Conservation (phyloP, 92 coral and sea anemone genomes). For the Epizoanthus illoricatus region DNA sequence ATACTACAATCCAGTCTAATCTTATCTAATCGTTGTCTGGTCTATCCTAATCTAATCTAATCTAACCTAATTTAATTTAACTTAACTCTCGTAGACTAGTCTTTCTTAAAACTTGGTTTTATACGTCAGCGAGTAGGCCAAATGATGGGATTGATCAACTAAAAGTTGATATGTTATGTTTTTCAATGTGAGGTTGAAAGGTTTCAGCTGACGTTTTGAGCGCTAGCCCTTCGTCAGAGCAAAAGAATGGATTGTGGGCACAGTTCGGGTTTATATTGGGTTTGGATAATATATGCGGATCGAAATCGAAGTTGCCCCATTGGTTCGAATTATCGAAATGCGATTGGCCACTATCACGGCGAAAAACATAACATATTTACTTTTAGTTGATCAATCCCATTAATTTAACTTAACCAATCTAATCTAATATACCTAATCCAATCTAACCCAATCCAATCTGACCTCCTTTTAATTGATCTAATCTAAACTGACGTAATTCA, state of each 20-base stretch:
- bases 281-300: not conserved
- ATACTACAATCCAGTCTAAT: not conserved
- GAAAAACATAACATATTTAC: no score
- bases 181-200: no score
- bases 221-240: no score
- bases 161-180: no score
- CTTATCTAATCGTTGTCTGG: not conserved
- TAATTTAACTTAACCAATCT: not conserved
- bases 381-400: no score
- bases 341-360: not conserved
- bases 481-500: not conserved
- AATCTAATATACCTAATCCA: not conserved
- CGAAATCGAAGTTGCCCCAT: not conserved
- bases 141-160: no score
- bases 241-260: no score
- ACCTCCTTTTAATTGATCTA: not conserved
- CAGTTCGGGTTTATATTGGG: no score
- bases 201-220: no score
- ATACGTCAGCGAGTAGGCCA: no score
- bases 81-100: not conserved
- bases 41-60: not conserved
- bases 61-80: not conserved
- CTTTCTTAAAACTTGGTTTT: no score
- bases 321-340: not conserved
- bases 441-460: not conserved